Evolutionary conservation across 1,140 invertebrate genomes (phyloP).

Genomic region (Brachionus paranguensis): DNA sequence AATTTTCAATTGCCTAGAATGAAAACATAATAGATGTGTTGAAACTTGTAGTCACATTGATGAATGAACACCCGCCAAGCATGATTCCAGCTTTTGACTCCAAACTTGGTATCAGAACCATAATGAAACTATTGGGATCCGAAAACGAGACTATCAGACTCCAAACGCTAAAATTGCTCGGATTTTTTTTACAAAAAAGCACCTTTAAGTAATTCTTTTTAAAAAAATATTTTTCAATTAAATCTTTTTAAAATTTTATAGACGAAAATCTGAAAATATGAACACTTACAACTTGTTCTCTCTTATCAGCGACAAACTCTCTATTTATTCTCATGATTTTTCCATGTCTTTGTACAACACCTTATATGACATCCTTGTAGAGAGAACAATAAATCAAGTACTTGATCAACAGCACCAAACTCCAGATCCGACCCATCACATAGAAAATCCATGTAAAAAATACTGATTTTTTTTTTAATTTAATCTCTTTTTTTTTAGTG

Average conservation of each 20-base stretch:
- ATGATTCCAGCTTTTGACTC: constrained; percentile 97
- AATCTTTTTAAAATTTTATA: not conserved
- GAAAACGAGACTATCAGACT: constrained; percentile 89
- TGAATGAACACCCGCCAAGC: constrained; percentile 94
- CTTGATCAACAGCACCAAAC: constrained; percentile 81
- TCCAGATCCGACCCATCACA: constrained; percentile 82
- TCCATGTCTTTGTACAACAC: constrained; percentile 92
- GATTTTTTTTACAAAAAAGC: constrained; percentile 86
- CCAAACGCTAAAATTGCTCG: constrained; percentile 85
- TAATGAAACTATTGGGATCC: constrained; percentile 90
- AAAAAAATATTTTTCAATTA: constrained; percentile 47
- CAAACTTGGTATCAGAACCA: constrained; percentile 82
- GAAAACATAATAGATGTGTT: constrained; percentile 97
- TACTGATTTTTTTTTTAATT: not conserved
- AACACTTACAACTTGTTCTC: constrained; percentile 95
- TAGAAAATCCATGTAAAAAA: constrained; percentile 89
- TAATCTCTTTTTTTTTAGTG: not conserved
- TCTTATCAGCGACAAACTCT: constrained; percentile 80
- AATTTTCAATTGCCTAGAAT: constrained; percentile 62
- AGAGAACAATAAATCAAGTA: constrained; percentile 89
- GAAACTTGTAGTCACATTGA: constrained; percentile 88
- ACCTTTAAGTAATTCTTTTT: constrained; percentile 76
- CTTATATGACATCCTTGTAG: constrained; percentile 96
- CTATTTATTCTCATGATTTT: constrained; percentile 79
- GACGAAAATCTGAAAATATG: constrained; percentile 71